Evolutionary conservation across 2,797 vertebrate genomes (phyloP), one percentile per base, ranked within the genome.

Genomic region (Loriculus beryllinus): DNA sequence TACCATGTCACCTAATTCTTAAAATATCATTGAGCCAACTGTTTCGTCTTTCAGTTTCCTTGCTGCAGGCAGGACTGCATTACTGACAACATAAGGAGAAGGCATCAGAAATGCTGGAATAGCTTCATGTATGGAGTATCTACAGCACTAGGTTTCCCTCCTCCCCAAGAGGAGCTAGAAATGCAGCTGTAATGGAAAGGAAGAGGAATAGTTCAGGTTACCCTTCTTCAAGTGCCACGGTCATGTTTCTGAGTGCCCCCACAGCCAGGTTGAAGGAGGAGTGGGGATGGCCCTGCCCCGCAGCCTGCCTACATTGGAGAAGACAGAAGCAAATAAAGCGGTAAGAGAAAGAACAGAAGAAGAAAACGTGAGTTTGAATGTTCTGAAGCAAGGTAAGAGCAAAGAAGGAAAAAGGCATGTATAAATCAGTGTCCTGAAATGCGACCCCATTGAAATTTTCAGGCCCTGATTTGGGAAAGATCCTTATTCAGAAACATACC

Each of bases 201-300:
- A 84, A 45, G 39, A 78, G 52, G n/a, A 88, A 77, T 43, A 86
- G 88, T 14, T 48, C 49, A 71, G 10, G 23, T 96, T 93, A 97
- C 95, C 95, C 74, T 83, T 80, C 86, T 76, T 95, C 74, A 31
- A 84, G 20, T 14, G 76, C 68, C 28, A 67, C 6, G 0, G 88
- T 94, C 92, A 82, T 78, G 57, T 95, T 97, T 84, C 90, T 96
- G 79, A 96, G 89, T 67, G 95, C 92, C 26, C 95, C 96, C 63
- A 97, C 47, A 0, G 82, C 93, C 65, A 97, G 72, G 48, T 94
- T 96, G 93, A 97, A 98, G 89, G 97, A 96, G n/a, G 95, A 93
- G 10, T 80, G 82, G 2, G 95, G 94, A 59, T 97, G 95, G 48
- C 92, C 88, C 62, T 95, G 93, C 33, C 71, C 76, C 2, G 96